Evolutionary conservation across 2,797 vertebrate species (phyloP).

Genomic region (Micromesistius poutassou): DNA sequence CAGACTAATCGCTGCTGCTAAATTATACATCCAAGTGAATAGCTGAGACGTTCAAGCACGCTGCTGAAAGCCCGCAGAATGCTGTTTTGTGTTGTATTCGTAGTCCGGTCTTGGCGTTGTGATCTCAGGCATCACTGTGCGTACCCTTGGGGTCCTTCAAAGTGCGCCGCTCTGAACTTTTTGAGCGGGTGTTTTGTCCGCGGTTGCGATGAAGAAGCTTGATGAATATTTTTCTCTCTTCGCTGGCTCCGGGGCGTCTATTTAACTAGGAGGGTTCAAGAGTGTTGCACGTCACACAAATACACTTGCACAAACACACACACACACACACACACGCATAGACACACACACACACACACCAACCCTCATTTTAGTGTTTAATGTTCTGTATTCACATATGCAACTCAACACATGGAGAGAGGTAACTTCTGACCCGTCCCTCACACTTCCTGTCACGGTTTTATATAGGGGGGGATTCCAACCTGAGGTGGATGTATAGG

Average conservation of each 20-base stretch:
- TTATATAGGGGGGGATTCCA: constrained; percentile 24
- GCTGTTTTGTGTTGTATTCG: constrained; percentile 64
- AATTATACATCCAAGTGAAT: constrained; percentile 86
- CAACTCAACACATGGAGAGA: too few relatives aligned
- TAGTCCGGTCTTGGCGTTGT: constrained; percentile 51
- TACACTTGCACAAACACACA: too few relatives aligned
- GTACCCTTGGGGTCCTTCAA: constrained; percentile 63
- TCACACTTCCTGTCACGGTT: constrained; percentile 17
- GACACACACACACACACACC: too few relatives aligned
- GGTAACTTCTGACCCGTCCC: background rate
- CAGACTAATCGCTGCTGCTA: constrained; percentile 77
- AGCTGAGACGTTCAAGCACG: constrained; percentile 62
- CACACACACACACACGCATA: constrained; percentile 7
- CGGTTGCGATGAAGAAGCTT: constrained; percentile 31
- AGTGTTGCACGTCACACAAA: constrained; percentile 51
- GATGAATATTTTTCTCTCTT: too few relatives aligned
- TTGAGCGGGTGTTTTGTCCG: constrained; percentile 48
- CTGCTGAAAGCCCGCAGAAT: constrained; percentile 69
- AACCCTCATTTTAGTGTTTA: too few relatives aligned
- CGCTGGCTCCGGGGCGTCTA: too few relatives aligned
- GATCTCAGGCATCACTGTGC: constrained; percentile 42
- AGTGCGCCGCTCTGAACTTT: constrained; percentile 64
- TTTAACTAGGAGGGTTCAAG: constrained; percentile 67
- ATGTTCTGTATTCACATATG: too few relatives aligned
- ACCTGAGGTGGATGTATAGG: constrained; percentile 31